These are phyloP conservation scores for Drosophila mulleri DNA, from an alignment of 2,888 invertebrate species.

Conservation along the genomic window DNA sequence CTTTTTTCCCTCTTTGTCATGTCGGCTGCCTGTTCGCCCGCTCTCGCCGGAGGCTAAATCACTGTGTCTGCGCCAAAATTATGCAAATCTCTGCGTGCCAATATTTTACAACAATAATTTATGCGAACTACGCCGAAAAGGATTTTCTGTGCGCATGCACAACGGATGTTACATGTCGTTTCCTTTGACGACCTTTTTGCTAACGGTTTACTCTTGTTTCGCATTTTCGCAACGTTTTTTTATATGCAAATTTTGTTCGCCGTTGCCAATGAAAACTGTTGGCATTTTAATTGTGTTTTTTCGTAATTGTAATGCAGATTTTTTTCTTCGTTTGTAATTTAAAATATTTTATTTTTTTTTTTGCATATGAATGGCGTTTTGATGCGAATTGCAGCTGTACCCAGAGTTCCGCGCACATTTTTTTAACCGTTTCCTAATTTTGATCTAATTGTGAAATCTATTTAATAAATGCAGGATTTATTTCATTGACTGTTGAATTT, in stretches of 20 bases:
- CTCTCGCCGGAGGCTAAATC: conserved; percentile 24
- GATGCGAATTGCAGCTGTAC: conserved; percentile 66
- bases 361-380: conserved; percentile 69
- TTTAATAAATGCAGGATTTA: conserved; percentile 45
- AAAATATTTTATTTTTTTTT: conserved; percentile 65
- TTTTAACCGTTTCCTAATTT: conserved; percentile 22
- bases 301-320: conserved; percentile 83
- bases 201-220: conserved; percentile 61
- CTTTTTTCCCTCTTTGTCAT: conserved; percentile 6
- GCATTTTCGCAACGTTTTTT: conserved; percentile 63
- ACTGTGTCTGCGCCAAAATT: conserved; percentile 74
- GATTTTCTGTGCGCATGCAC: conserved; percentile 50
- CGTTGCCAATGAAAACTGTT: conserved; percentile 47
- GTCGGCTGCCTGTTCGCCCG: conserved; percentile 17
- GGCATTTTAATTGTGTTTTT: conserved; percentile 74
- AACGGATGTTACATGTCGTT: conserved; percentile 69
- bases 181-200: conserved; percentile 36
- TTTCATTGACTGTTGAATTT: too few species aligned
- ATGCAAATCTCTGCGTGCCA: conserved; percentile 72
- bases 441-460: conserved; percentile 19
- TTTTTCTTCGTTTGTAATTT: conserved; percentile 70
- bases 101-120: conserved; percentile 76
- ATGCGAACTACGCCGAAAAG: conserved; percentile 72
- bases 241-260: conserved; percentile 70
- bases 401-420: conserved; percentile 50